A percentile compares a stretch with the other conserved stretches of the same genome.
These are phyloP conservation scores for Chionomys nivalis DNA, from an alignment of 2,113 vertebrate species.

Conservation along the genomic window DNA sequence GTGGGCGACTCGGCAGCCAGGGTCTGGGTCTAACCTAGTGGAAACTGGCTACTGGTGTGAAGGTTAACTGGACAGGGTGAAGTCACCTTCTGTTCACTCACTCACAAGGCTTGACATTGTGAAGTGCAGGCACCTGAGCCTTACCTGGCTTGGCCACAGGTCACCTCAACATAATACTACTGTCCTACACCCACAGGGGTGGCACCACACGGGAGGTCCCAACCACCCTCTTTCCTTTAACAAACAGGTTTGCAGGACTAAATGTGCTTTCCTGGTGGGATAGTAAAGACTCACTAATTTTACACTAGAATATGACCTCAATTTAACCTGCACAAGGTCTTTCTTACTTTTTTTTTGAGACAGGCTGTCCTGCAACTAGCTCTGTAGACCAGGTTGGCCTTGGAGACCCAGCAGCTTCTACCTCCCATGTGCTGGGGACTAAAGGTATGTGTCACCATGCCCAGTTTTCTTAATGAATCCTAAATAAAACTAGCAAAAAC, in stretches of 20 bases:
- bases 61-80: not conserved
- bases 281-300: not conserved
- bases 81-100: not conserved
- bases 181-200: not conserved
- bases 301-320: not conserved
- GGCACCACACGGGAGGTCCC: not conserved
- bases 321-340: no score
- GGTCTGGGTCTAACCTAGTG: no score
- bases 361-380: not conserved
- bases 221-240: not conserved
- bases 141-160: not conserved
- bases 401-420: not conserved
- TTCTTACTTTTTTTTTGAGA: not conserved
- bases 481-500: not conserved
- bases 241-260: not conserved
- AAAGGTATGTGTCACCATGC: not conserved
- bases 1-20: not conserved
- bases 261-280: not conserved
- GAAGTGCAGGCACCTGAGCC: not conserved
- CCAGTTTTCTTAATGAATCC: not conserved
- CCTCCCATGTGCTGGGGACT: not conserved
- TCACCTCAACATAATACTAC: not conserved
- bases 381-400: not conserved
- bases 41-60: not conserved
- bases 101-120: accelerated